phyloP scores from a whole-genome alignment of 2,797 vertebrate species.

The Mionectes olivaceus region DNA sequence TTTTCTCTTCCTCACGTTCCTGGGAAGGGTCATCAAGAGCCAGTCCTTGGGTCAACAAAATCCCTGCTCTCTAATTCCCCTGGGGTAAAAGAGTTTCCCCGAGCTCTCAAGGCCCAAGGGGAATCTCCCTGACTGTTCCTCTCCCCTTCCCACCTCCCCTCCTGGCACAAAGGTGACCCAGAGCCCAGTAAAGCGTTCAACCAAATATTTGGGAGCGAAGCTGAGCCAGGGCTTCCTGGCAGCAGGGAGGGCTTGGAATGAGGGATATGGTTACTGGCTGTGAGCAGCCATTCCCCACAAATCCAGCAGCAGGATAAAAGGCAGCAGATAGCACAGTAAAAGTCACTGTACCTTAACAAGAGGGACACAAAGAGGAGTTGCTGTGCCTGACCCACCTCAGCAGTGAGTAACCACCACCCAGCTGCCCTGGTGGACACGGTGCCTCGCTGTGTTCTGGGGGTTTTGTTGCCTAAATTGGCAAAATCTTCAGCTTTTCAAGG shows the following conservation, averaged over 20 bases:
- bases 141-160: background rate
- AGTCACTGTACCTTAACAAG: background rate
- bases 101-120: background rate
- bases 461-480: background rate
- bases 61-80: background rate
- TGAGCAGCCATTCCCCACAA: background rate
- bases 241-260: background rate
- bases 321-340: background rate
- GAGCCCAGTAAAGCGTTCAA: background rate
- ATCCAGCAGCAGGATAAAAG: background rate
- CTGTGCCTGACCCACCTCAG: rapidly evolving
- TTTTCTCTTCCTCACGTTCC: background rate
- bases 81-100: background rate
- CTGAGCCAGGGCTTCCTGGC: background rate
- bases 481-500: background rate
- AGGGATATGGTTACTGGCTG: background rate
- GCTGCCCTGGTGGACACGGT: rapidly evolving
- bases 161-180: background rate
- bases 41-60: background rate
- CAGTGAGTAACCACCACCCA: background rate
- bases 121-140: background rate
- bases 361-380: background rate
- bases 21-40: background rate
- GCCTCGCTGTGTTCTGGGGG: background rate
- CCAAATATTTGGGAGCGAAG: background rate